Conservation (phyloP, 2,888 invertebrate genomes). For the Nemapogon koenigi region DNA sequence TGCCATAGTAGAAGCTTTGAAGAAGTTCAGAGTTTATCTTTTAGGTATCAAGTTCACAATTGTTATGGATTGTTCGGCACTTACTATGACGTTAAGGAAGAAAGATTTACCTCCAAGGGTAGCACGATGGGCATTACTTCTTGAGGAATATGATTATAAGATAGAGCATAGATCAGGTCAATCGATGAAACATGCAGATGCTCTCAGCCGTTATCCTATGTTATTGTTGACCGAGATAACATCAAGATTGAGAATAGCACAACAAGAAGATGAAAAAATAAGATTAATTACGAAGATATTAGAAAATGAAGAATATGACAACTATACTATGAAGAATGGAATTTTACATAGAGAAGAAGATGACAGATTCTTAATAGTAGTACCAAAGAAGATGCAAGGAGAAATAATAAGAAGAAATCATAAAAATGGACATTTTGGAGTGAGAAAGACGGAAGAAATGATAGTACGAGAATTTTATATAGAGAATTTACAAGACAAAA, state of each 20-base stretch:
- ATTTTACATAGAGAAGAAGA: conserved; percentile 19
- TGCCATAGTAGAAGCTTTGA: conserved; percentile 14
- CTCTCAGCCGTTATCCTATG: conserved; percentile 15
- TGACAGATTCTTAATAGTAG: conserved; percentile 21
- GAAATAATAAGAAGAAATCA: conserved; percentile 26
- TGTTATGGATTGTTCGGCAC: conserved; percentile 15
- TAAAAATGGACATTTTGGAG: conserved; percentile 27
- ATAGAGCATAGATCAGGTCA: conserved; percentile 13
- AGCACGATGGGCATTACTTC: conserved; percentile 15
- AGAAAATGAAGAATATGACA: conserved; percentile 13
- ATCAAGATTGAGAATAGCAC: conserved; percentile 13
- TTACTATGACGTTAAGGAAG: conserved; percentile 14
- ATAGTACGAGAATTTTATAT: conserved; percentile 22
- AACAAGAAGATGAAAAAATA: conserved; percentile 17
- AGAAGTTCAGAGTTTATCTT: conserved; percentile 14
- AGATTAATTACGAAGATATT: conserved; percentile 16
- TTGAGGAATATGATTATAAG: too few relatives aligned
- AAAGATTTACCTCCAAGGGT: conserved; percentile 13
- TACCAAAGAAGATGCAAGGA: conserved; percentile 26
- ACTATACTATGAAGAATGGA: conserved; percentile 18
- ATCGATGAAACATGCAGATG: conserved; percentile 16
- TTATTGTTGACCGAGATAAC: background rate
- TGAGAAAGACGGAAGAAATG: conserved; percentile 20
- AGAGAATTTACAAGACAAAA: conserved; percentile 12
- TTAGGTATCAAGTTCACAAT: conserved; percentile 14